Base-by-base conservation (phyloP, 2,888 invertebrate species). In the Lottia scabra region DNA sequence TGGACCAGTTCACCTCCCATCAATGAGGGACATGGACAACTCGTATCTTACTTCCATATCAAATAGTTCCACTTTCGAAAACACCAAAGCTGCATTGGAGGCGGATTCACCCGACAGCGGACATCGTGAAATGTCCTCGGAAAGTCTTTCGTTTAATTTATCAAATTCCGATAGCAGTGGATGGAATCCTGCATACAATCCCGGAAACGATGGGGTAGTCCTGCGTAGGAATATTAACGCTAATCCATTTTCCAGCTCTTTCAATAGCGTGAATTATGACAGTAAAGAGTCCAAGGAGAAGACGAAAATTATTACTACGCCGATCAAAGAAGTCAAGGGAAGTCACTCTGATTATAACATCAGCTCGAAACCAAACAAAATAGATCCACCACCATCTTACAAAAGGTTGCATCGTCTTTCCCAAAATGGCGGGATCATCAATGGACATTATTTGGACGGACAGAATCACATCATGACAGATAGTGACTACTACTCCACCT, bases 21-120 rank as follows among this genome's bases (percentile, higher is more conserved):
- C 82, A 67, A 74, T 80, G 62, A 72, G 75, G 5, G 78, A 80
- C 26, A 67, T 71, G 13, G 81, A 79, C 64, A 74, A 72, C 56
- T 74, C 77, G 4, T 76, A 79, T 27, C 71, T 82, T 64, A 72
- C 76, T 26, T 65, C 75, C 6, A 73, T 79, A 19, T 73, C 74
- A 5, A 78, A 80, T 64, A 73, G 75, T 23, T 78, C 75, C 67
- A 77, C 78, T 63, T 84, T 82, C 46, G 83, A 83, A 46, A 84
- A 84, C 76, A 76, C 79, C 16, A 85, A 85, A 72, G 78, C 81
- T 2, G 80, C 83, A 23, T 79, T 83, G 66, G 84, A 85, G 63
- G 83, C 86, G n/a, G 88, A 87, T 65, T 88, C 88, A 13, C 89
- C 89, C 1, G 89, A 89, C 79, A 87, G 87, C 70, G 89, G 89